Conservation (phyloP, 2,113 vertebrate species). For the Muntiacus muntjak region DNA sequence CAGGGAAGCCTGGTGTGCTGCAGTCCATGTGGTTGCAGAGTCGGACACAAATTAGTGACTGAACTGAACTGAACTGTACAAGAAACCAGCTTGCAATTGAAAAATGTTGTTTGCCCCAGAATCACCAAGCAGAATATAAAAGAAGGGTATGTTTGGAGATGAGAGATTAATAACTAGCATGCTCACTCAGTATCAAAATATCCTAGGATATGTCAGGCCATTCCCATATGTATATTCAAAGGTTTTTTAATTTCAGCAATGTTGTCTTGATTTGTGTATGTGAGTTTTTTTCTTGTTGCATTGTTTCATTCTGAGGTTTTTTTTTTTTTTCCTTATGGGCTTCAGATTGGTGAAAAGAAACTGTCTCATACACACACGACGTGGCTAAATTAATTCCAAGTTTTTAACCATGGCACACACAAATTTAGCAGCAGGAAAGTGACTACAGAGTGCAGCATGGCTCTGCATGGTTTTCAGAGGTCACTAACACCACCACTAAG, state of each 20-base stretch:
- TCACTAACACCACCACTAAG: background rate
- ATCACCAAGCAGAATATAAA: background rate
- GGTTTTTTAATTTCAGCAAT: background rate
- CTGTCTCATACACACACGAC: background rate
- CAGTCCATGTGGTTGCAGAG: background rate
- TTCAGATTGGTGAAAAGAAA: background rate
- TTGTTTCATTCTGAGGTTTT: constrained; percentile 3
- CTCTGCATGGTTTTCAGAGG: background rate
- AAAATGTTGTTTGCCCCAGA: background rate
- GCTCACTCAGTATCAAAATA: background rate
- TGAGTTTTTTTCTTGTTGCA: background rate
- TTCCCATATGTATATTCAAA: background rate
- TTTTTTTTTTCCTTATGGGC: background rate
- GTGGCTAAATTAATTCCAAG: background rate
- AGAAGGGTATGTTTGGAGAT: background rate
- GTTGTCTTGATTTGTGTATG: background rate
- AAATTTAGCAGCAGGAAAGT: background rate
- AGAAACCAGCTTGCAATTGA: background rate
- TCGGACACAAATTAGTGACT: background rate
- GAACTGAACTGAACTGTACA: background rate
- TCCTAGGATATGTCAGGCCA: background rate
- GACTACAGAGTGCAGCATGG: background rate
- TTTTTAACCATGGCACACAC: background rate
- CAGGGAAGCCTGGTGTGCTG: background rate
- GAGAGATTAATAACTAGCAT: background rate